These are phyloP conservation scores for Promerops cafer DNA, from an alignment of 2,113 vertebrate genomes.

Conservation along the genomic window DNA sequence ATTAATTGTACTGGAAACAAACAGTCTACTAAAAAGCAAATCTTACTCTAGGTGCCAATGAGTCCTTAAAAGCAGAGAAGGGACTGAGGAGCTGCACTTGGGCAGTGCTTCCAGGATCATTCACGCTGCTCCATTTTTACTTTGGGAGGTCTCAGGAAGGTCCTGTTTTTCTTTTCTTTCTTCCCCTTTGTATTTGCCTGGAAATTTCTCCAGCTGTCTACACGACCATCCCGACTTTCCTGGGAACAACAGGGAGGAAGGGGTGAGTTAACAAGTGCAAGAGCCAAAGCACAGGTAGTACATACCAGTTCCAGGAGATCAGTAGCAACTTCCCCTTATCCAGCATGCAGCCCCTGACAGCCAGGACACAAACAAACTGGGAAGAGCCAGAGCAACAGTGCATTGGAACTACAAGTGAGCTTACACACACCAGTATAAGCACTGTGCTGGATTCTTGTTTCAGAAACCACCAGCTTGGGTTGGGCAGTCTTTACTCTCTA, in stretches of 20 bases:
- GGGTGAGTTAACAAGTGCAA: not conserved
- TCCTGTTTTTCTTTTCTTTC: conserved; percentile 95
- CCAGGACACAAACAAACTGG: not conserved
- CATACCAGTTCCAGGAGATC: not conserved
- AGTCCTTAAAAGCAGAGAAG: conserved; percentile 73
- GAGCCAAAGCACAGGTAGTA: not conserved
- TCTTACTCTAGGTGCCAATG: conserved; percentile 72
- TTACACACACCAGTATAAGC: not conserved
- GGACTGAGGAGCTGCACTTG: conserved; percentile 1
- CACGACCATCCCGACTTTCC: conserved; percentile 96
- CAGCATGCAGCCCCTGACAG: not conserved
- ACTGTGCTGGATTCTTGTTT: not conserved
- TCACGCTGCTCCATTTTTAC: conserved; percentile 98
- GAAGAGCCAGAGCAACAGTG: not conserved
- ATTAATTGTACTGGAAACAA: conserved; percentile 73
- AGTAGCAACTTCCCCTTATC: not conserved
- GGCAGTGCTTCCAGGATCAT: conserved; percentile 58
- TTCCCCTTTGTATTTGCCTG: conserved; percentile 92
- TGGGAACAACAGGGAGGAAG: conserved; percentile 11
- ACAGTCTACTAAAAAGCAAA: conserved; percentile 74
- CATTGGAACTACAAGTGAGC: not conserved
- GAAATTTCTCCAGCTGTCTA: conserved; percentile 97
- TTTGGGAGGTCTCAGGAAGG: conserved; percentile 97
- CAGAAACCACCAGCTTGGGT: not conserved
- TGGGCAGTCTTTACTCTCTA: not conserved